Conservation (phyloP, 2,113 vertebrate genomes). For the Gulo gulo region DNA sequence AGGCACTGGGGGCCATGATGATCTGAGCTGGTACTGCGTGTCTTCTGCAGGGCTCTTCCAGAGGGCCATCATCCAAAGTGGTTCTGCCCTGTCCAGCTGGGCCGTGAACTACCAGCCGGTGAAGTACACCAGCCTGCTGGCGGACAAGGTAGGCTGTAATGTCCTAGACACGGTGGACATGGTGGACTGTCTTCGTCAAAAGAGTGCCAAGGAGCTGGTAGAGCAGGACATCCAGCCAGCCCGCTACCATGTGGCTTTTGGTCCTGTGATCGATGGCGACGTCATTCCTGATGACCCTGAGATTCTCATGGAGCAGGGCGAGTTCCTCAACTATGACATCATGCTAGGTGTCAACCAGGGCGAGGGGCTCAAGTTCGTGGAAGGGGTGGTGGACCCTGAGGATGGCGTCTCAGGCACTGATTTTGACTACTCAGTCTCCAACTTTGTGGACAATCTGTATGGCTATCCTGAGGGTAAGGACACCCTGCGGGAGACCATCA, state of each 20-base stretch:
- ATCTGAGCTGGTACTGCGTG: background rate
- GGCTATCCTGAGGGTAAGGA: slow-evolving; percentile 99
- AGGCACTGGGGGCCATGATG: background rate
- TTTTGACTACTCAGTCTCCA: slow-evolving; percentile 98
- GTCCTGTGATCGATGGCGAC: slow-evolving; percentile 97
- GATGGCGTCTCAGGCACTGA: slow-evolving; percentile 98
- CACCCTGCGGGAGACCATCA: slow-evolving; percentile 97
- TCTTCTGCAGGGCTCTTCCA: slow-evolving; percentile 94
- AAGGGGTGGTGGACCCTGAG: slow-evolving; percentile 97
- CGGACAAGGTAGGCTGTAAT: slow-evolving; percentile 98
- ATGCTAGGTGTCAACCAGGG: slow-evolving; percentile 99
- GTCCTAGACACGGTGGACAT: slow-evolving; percentile 98
- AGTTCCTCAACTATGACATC: slow-evolving; percentile 99
- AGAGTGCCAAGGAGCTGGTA: slow-evolving; percentile 96
- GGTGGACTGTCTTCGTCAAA: slow-evolving; percentile 98
- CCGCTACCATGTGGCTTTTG: slow-evolving; percentile 98
- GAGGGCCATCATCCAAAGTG: slow-evolving; percentile 98
- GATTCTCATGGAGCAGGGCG: slow-evolving; percentile 99
- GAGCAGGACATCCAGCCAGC: slow-evolving; percentile 99
- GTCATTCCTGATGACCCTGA: slow-evolving; percentile 98
- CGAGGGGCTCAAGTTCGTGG: slow-evolving; percentile 97
- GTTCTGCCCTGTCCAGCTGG: slow-evolving; percentile 98
- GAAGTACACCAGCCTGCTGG: slow-evolving; percentile 96
- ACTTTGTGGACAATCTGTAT: slow-evolving; percentile 98
- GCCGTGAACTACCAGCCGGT: slow-evolving; percentile 99